Evolutionary conservation across 2,113 vertebrate genomes (phyloP), one percentile per base, ranked within the genome.

Genomic region (Numenius arquata): DNA sequence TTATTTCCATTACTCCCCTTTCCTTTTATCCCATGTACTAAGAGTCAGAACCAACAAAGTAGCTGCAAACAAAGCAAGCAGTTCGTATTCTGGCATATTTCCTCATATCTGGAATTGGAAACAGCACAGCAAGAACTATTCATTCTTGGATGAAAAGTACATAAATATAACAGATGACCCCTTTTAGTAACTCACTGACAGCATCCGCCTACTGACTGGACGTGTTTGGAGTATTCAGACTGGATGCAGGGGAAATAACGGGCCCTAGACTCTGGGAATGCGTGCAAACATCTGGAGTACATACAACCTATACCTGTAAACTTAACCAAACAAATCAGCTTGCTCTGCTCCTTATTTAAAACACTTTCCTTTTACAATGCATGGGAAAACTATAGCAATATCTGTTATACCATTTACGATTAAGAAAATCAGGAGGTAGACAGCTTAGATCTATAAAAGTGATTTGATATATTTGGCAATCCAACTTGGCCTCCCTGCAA

Each of bases 341-440:
- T 82, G 63, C 81, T 97, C 97, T 98, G 97, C 84, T 98, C 96
- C 97, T 97, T 79, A 96, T 98, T 97, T 95, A 81, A 97, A 97
- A 97, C 97, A 98, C 97, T 98, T 98, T 96, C 91, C 8, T 95
- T 98, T 98, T 97, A 98, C 92, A 97, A 88, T 89, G 92, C 81
- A 96, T 93, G 76, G 91, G 90, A 97, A 98, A 97, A 73, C 89
- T 91, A 71, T 55, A 76, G 89, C 95, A 91, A 95, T 97, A 91
- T 76, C 92, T 94, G 95, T 96, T 97, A 95, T 27, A 97, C 50
- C 81, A 93, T 98, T 98, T 98, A 97, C 19, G 79, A 97, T 95
- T 83, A 88, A 96, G 96, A 98, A 95, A 96, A 96, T 97, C 97
- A 97, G 96, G 94, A 97, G 97, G 96, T 94, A 97, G 96, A 97